Evolutionary conservation across 2,113 vertebrate species (phyloP).

Genomic region (Pyxicephalus adspersus): DNA sequence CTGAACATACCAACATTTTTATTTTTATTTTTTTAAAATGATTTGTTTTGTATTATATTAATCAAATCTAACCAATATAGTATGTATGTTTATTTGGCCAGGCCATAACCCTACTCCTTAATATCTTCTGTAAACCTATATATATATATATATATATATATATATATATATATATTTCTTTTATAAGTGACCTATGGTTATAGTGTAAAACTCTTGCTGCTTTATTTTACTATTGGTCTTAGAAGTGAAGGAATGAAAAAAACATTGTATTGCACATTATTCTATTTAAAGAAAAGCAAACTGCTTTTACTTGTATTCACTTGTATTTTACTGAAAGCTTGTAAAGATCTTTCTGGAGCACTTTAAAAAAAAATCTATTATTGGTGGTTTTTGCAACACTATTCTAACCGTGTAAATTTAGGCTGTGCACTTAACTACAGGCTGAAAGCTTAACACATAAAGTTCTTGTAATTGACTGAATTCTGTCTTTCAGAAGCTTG

Average conservation of each 20-base stretch:
- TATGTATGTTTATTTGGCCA: too few relatives aligned
- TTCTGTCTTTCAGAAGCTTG: slow-evolving; percentile 7
- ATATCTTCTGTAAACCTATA: too few relatives aligned
- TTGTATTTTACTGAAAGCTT: slow-evolving; percentile 1
- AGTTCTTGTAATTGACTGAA: slow-evolving; percentile 36
- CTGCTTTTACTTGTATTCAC: slow-evolving; percentile 3
- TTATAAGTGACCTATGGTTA: background rate
- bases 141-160: background rate
- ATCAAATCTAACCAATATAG: too few relatives aligned
- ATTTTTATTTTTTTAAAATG: too few relatives aligned
- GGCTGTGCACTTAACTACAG: slow-evolving; percentile 9
- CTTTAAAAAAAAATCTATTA: slow-evolving; percentile 34
- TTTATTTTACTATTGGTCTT: slow-evolving; percentile 1
- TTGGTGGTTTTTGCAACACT: slow-evolving; percentile 30
- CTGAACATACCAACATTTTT: too few relatives aligned
- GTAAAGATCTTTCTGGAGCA: slow-evolving; percentile 29
- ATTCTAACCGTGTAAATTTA: slow-evolving; percentile 16
- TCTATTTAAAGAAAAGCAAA: background rate
- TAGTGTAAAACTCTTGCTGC: background rate
- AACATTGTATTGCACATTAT: background rate
- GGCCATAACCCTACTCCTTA: too few relatives aligned
- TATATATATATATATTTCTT: background rate
- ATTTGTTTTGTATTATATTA: too few relatives aligned
- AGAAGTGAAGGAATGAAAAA: background rate
- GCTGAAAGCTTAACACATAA: slow-evolving; percentile 40